Percentiles rank a stretch among this genome's conserved stretches.
Evolutionary conservation across 2,113 vertebrate genomes (phyloP).

Genomic region (Psittacula cyanocephala): DNA sequence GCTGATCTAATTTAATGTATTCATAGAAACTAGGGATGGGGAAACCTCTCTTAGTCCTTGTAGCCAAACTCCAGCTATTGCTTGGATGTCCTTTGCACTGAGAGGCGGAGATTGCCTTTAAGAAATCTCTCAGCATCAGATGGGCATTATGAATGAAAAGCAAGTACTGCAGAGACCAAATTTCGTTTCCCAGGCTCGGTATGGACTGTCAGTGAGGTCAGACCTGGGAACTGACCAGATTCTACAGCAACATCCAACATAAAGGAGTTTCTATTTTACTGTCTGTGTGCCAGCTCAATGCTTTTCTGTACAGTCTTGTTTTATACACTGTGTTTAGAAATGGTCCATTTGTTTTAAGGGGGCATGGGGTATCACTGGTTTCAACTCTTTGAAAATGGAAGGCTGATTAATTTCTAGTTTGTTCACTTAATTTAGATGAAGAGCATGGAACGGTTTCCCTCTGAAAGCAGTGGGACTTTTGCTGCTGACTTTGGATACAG

Average conservation of each 20-base stretch:
- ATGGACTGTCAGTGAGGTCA: background rate
- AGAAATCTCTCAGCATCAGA: background rate
- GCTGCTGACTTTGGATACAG: background rate
- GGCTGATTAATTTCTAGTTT: conserved; percentile 34
- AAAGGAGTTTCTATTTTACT: background rate
- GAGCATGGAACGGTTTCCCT: background rate
- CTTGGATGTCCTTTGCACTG: background rate
- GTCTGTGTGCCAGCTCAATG: background rate
- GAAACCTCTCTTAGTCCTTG: background rate
- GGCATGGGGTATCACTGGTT: background rate
- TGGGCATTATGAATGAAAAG: background rate
- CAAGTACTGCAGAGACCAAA: background rate
- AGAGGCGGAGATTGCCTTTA: background rate
- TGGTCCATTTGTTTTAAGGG: conserved; percentile 21
- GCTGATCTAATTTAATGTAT: background rate
- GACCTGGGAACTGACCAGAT: background rate
- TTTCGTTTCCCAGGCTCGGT: background rate
- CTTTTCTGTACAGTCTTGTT: background rate
- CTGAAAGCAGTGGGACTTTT: background rate
- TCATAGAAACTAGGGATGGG: background rate
- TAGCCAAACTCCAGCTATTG: background rate
- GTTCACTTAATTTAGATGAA: conserved; percentile 23
- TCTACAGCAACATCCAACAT: background rate
- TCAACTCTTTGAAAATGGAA: background rate
- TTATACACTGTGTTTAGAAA: background rate